Percentiles rank a stretch among this genome's conserved stretches.
Conservation (phyloP, 2,797 vertebrate genomes). For the Hydrolagus colliei region DNA sequence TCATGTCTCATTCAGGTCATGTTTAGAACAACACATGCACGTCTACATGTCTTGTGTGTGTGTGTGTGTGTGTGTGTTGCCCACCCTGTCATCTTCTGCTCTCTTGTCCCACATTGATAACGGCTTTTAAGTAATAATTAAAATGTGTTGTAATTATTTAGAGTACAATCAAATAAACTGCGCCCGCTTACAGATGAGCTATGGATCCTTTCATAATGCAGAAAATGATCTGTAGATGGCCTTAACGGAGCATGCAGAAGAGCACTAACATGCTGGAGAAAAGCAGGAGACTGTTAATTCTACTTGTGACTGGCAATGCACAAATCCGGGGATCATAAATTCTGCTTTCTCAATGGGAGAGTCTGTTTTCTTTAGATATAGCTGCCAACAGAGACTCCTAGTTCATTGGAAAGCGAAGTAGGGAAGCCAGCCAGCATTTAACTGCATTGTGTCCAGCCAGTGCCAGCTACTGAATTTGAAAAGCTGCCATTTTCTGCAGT, state of each 20-base stretch:
- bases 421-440: slow-evolving; percentile 19
- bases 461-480: slow-evolving; percentile 1
- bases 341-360: background rate
- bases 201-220: background rate
- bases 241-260: slow-evolving; percentile 21
- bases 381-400: slow-evolving; percentile 1
- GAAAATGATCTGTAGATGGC: slow-evolving; percentile 20
- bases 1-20: background rate
- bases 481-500: slow-evolving; percentile 25
- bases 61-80: background rate
- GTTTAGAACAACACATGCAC: background rate
- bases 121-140: background rate
- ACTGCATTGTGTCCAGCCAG: slow-evolving; percentile 25
- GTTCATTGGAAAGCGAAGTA: background rate
- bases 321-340: slow-evolving; percentile 15
- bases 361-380: slow-evolving; percentile 6
- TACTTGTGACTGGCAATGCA: slow-evolving; percentile 18
- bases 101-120: background rate
- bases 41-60: background rate
- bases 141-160: slow-evolving; percentile 4
- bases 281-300: slow-evolving; percentile 4
- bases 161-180: background rate
- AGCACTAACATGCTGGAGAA: background rate
- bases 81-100: background rate
- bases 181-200: background rate